Conservation (phyloP, 2,797 vertebrate genomes). For the Cetoscarus ocellatus region DNA sequence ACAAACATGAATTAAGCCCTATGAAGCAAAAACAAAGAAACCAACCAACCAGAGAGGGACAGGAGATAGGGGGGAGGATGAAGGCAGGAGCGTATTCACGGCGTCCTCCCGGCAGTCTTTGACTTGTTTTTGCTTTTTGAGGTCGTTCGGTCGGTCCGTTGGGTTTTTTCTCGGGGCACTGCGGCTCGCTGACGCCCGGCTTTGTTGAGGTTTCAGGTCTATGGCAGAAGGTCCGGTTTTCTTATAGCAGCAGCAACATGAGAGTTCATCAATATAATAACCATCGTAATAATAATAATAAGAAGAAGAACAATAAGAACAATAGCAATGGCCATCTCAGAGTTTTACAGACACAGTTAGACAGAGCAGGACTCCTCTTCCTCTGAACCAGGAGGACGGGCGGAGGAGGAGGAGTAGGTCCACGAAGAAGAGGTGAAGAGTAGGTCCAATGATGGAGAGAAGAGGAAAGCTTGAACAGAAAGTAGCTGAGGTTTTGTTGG, state of each 20-base stretch:
- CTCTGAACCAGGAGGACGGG: constrained; percentile 28
- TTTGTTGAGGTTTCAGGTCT: constrained; percentile 87
- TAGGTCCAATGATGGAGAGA: constrained; percentile 66
- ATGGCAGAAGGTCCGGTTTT: constrained; percentile 84
- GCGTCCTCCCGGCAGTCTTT: constrained; percentile 6
- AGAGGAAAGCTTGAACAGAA: constrained; percentile 21
- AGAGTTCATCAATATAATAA: constrained; percentile 74
- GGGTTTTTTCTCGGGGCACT: constrained; percentile 71
- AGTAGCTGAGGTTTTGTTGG: constrained; percentile 66
- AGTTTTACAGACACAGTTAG: constrained; percentile 74
- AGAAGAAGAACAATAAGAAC: constrained; percentile 57
- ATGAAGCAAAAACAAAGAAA: constrained; percentile 59
- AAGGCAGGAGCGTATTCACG: neutral
- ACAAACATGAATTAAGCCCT: constrained; percentile 69
- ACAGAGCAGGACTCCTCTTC: constrained; percentile 47
- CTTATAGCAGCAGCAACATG: constrained; percentile 86
- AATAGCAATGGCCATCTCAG: constrained; percentile 64
- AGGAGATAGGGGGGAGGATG: neutral
- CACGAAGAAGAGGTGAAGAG: constrained; percentile 53
- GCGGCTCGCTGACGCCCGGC: constrained; percentile 50
- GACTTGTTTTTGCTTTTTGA: constrained; percentile 39
- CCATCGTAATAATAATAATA: constrained; percentile 52
- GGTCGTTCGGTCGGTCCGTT: constrained; percentile 44
- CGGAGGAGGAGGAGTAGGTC: constrained; percentile 66
- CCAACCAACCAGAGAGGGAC: constrained; percentile 46